Evolutionary conservation across 2,888 invertebrate species (phyloP).

Genomic region (Dynastes maya): DNA sequence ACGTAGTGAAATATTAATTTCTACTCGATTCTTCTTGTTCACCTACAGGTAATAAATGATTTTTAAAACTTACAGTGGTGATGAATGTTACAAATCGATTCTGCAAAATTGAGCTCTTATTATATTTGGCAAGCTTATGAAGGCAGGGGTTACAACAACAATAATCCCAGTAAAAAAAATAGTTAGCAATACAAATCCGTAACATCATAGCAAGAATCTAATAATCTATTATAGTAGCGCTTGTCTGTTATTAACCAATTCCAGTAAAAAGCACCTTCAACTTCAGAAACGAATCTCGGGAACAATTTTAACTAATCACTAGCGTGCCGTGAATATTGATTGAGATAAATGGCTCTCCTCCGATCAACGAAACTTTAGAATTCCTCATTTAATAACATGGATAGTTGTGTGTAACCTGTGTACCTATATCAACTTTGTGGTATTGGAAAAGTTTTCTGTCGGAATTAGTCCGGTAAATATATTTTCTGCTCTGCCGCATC

Average conservation of each 20-base stretch:
- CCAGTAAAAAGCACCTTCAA: slow-evolving; percentile 40
- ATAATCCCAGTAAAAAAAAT: slow-evolving; percentile 21
- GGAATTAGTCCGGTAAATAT: too few relatives aligned
- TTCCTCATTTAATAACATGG: slow-evolving; percentile 41
- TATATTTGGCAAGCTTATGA: slow-evolving; percentile 8
- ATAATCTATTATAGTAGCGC: slow-evolving; percentile 37
- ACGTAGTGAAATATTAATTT: too few relatives aligned
- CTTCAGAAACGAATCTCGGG: slow-evolving; percentile 43
- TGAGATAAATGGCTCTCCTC: slow-evolving; percentile 35
- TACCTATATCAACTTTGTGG: not conserved
- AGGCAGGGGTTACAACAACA: not conserved
- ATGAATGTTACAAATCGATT: slow-evolving; percentile 23
- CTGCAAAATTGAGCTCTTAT: slow-evolving; percentile 7
- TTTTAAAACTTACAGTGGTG: not conserved
- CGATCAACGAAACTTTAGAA: slow-evolving; percentile 29
- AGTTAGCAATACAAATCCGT: slow-evolving; percentile 29
- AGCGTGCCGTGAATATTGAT: slow-evolving; percentile 48
- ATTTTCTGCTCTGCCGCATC: too few relatives aligned
- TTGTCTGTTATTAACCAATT: slow-evolving; percentile 22
- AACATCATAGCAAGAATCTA: slow-evolving; percentile 21
- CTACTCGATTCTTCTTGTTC: too few relatives aligned
- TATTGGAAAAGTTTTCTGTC: not conserved
- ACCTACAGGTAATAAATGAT: too few relatives aligned
- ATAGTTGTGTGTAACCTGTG: not conserved
- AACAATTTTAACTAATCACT: slow-evolving; percentile 47